Evolutionary conservation across 2,113 vertebrate genomes (phyloP).

Genomic region (Neogobius melanostomus): DNA sequence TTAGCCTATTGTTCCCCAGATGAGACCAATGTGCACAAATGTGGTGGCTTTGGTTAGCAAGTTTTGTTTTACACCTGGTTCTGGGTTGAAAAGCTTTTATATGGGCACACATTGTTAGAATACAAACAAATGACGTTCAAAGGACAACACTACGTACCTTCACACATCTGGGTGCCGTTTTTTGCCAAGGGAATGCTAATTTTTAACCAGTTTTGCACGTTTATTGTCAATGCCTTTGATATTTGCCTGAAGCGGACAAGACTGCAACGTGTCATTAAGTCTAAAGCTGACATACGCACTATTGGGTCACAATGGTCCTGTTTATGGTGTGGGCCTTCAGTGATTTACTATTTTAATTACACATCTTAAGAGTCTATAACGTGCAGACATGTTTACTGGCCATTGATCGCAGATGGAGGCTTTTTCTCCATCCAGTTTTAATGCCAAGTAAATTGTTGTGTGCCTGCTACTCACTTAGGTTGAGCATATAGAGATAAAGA

Average conservation of each 20-base stretch:
- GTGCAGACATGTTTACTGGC: background rate
- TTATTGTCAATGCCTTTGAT: background rate
- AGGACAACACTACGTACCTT: slow-evolving; percentile 24
- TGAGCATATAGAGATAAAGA: background rate
- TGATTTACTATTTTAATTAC: slow-evolving; percentile 8
- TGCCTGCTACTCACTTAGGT: background rate
- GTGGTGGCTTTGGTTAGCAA: slow-evolving; percentile 16
- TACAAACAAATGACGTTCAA: background rate
- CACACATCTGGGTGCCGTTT: slow-evolving; percentile 43
- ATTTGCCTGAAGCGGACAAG: background rate
- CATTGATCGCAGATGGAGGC: background rate
- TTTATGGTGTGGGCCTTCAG: background rate
- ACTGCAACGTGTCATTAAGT: background rate
- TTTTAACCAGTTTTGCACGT: background rate
- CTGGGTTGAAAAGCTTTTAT: background rate
- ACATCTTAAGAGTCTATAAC: slow-evolving; percentile 2
- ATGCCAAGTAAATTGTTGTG: background rate
- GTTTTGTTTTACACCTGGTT: slow-evolving; percentile 6
- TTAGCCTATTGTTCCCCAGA: slow-evolving; percentile 68
- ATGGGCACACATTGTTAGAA: slow-evolving; percentile 17
- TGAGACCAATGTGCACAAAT: slow-evolving; percentile 27
- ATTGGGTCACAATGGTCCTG: background rate
- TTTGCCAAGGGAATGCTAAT: background rate
- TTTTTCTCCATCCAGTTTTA: background rate
- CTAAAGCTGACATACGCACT: background rate